A percentile compares a stretch with the other conserved stretches of the same genome.
phyloP scores from a whole-genome alignment of 2,113 vertebrate genomes.

The Candoia aspera region DNA sequence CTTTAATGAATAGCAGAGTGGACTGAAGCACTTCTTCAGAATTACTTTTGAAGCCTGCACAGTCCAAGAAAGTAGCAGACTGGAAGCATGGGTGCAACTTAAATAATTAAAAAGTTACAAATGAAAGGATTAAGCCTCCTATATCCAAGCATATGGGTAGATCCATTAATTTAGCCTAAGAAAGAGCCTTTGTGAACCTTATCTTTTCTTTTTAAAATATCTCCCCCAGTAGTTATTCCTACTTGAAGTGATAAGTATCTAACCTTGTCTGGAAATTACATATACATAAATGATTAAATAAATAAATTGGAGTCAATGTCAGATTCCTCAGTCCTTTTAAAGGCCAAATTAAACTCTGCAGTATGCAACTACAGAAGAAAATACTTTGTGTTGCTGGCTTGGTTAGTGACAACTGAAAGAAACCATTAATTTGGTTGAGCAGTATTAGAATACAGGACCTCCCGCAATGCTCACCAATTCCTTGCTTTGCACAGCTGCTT shows the following conservation, averaged over 20 bases:
- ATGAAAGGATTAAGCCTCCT: background rate
- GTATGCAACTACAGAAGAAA: conserved; percentile 46
- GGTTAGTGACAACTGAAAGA: conserved; percentile 56
- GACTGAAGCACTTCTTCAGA: background rate
- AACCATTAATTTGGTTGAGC: conserved; percentile 62
- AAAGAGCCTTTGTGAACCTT: background rate
- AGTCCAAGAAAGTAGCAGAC: background rate
- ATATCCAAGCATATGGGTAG: background rate
- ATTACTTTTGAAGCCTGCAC: background rate
- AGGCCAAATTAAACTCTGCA: conserved; percentile 22
- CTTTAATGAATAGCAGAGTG: background rate
- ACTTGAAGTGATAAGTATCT: conserved; percentile 38
- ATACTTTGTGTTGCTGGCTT: conserved; percentile 50
- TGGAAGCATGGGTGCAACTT: background rate
- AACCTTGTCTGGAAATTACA: conserved; percentile 11
- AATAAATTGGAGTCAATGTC: conserved; percentile 19
- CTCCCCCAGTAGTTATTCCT: conserved; percentile 27
- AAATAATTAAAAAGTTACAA: background rate
- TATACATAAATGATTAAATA: conserved; percentile 17
- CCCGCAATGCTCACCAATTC: conserved; percentile 60
- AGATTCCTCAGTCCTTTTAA: conserved; percentile 41
- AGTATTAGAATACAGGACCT: conserved; percentile 51
- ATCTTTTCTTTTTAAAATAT: conserved; percentile 33
- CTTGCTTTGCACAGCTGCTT: conserved; percentile 66
- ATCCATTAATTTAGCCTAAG: background rate